Evolutionary conservation across 2,888 invertebrate genomes (phyloP), one percentile per base, ranked within the genome.

Genomic region (Ecliptopera silaceata): DNA sequence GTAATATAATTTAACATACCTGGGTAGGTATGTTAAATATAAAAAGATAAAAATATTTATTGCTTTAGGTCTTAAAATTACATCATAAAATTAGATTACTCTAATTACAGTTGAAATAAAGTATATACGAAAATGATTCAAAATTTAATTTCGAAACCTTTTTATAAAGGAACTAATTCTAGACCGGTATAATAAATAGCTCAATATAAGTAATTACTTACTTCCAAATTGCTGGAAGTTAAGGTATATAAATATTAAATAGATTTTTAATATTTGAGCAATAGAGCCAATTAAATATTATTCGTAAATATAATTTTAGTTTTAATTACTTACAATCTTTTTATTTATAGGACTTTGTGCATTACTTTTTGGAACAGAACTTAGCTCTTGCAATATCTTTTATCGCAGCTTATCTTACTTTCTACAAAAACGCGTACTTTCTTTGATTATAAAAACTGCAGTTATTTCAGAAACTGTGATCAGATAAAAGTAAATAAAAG

Each of bases 341-440:
- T n/a, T n/a, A n/a, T n/a, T 5, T 12, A 17, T 11, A 6, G 2
- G 15, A 12, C 11, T 10, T 29, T 29, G 17, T 18, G 18, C 4
- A 5, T 32, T 11, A 22, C 20, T 26, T 42, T 44, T 44, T 18
- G 32, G 17, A n/a, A n/a, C n/a, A n/a, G n/a, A 26, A 26, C 6
- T 8, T 8, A 26, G 5, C 26, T 26, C 26, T 26, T 26, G 8
- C 10, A 26, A 6, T 1, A 1, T 8, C 26, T 26, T 26, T 26
- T 26, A 26, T 26, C 26, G 0, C 1, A 26, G 6, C 26, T 1
- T 26, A 4, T 32, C 20, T 17, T 38, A 42, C 51, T 56, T 46
- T 51, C 51, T 38, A 51, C 47, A 29, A 8, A 13, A 48, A 26
- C 15, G 42, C 51, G 17, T 38, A 47, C 47, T 51, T 56, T 56